Percentiles rank a stretch among this genome's conserved stretches.
Conservation (phyloP, 2,888 invertebrate genomes). For the Lobophora halterata region DNA sequence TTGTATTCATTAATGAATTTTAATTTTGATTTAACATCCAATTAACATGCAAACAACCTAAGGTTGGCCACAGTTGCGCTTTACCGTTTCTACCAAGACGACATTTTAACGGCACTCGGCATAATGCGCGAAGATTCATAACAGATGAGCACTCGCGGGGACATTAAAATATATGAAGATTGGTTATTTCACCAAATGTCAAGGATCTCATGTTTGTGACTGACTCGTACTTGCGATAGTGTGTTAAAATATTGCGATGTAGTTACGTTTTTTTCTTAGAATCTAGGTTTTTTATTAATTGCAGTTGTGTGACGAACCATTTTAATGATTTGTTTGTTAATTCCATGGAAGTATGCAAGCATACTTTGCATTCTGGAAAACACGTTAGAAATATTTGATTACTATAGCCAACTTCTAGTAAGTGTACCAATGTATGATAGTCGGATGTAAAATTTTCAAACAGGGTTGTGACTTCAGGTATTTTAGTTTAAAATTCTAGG, state of each 20-base stretch:
- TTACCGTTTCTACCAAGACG: constrained; percentile 24
- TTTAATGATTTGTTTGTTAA: no score
- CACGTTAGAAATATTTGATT: no score
- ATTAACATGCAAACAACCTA: constrained; percentile 5
- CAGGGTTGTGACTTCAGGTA: no score
- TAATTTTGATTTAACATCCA: constrained; percentile 2
- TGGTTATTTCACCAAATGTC: constrained; percentile 33
- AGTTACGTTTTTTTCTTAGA: constrained; percentile 24
- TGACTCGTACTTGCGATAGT: constrained; percentile 24
- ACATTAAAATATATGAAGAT: constrained; percentile 28
- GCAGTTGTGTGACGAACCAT: no score
- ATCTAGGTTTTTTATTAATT: not conserved
- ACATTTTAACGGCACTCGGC: constrained; percentile 23
- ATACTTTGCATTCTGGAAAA: no score
- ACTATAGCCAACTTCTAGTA: no score
- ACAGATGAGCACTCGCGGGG: constrained; percentile 31
- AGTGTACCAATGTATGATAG: no score
- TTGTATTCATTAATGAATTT: not conserved
- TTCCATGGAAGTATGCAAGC: no score
- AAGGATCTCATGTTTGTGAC: constrained; percentile 33
- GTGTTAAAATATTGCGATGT: constrained; percentile 18
- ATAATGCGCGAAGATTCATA: constrained; percentile 25
- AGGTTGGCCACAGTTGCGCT: constrained; percentile 9
- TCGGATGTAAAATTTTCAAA: no score
- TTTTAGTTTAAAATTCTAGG: no score